A percentile compares a stretch with the other conserved stretches of the same genome.
Conservation (phyloP, 2,797 vertebrate genomes). For the Sarcoramphus papa region DNA sequence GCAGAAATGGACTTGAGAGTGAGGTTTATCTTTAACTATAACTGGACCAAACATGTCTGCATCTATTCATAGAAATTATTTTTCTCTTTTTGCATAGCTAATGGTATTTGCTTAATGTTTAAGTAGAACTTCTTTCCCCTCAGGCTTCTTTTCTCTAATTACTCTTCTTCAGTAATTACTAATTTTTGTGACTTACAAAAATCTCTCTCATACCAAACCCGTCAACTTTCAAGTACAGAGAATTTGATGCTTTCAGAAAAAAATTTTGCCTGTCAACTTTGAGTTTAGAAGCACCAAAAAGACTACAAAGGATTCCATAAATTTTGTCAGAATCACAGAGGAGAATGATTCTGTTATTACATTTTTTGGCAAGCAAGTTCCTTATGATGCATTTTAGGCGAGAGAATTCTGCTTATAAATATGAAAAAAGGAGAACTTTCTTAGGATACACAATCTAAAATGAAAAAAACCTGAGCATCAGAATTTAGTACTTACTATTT, state of each 20-base stretch:
- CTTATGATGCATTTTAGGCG: slow-evolving; percentile 5
- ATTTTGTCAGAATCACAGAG: not conserved
- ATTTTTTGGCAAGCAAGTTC: not conserved
- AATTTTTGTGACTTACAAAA: slow-evolving; percentile 8
- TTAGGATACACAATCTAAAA: not conserved
- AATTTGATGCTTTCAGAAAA: not conserved
- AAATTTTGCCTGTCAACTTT: not conserved
- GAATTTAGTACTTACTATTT: not conserved
- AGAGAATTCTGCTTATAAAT: slow-evolving; percentile 14
- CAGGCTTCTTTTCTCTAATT: slow-evolving; percentile 52
- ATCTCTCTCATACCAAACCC: not conserved
- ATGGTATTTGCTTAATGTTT: slow-evolving; percentile 18
- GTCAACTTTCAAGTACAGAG: not conserved
- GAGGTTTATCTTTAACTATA: not conserved
- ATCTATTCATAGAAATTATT: not conserved
- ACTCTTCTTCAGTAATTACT: slow-evolving; percentile 52
- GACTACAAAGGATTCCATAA: not conserved
- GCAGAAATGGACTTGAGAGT: not conserved
- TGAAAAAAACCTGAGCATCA: not conserved
- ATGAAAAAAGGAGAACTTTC: slow-evolving; percentile 32
- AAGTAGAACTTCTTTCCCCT: slow-evolving; percentile 54
- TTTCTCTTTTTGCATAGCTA: not conserved
- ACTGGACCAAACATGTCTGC: not conserved
- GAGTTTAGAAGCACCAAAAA: not conserved
- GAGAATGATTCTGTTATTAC: not conserved